Evolutionary conservation across 2,113 vertebrate species (phyloP), one percentile per base, ranked within the genome.

Genomic region (Cranoglanis bouderius): DNA sequence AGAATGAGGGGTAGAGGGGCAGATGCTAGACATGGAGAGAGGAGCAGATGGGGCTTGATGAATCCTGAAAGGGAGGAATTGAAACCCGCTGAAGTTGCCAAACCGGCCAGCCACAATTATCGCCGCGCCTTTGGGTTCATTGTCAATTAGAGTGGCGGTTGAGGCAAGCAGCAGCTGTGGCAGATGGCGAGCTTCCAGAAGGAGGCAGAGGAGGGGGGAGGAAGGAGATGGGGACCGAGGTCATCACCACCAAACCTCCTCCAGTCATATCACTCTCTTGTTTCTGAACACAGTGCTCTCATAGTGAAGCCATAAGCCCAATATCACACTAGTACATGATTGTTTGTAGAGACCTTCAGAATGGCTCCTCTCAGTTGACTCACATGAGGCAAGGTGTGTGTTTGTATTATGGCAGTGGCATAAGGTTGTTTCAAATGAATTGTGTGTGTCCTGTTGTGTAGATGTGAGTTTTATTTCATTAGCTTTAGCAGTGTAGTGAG

Each of bases 151-250:
- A 95, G 92, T 93, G 95, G 94, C 94, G 94, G 94, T 38, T 46
- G 93, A n/a, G 75, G 93, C 51, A 24, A 94, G 94, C 93, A 93
- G 95, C 95, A 96, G 95, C 95, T 95, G 95, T 94, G 95, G 94
- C 96, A 96, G 96, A 97, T 97, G 96, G 96, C 95, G 78, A 14
- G 49, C 94, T 92, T 96, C 95, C 95, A 96, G 94, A 43, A 93
- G 94, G 93, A 90, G 94, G 65, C 78, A 93, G 82, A 77, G 90
- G 67, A 85, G 84, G 89, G 87, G 89, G 92, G 93, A 93, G 94
- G 93, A 93, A 77, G 92, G 93, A 95, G 95, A 95, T 88, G 85
- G 51, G 19, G 91, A 94, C 96, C 95, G 16, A 46, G 87, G 90
- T 82, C 89, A 84, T 55, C 88, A 75, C 75, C 81, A 85, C 70